A percentile compares a stretch with the other conserved stretches of the same genome.
phyloP scores from a whole-genome alignment of 2,888 invertebrate genomes.

The Anaspis maculata region DNA sequence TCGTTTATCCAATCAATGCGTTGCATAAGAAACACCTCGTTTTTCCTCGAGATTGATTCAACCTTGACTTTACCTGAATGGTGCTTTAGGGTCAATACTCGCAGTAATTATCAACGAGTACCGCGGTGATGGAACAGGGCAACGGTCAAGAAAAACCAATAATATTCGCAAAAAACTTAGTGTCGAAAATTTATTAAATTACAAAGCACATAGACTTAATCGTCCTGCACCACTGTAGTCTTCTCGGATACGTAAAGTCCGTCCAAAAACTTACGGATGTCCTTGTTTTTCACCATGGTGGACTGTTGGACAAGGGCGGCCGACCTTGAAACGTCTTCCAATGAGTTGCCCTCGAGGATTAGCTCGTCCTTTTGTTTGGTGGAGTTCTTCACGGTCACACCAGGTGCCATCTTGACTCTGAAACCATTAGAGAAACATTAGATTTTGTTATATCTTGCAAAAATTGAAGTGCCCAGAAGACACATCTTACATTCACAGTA shows the following conservation, averaged over 20 bases:
- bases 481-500: too few relatives aligned
- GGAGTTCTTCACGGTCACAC: constrained; percentile 89
- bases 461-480: too few relatives aligned
- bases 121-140: too few relatives aligned
- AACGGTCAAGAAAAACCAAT: too few relatives aligned
- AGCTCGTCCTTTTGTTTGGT: constrained; percentile 96
- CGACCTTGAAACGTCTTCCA: constrained; percentile 96
- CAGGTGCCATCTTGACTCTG: constrained; percentile 87
- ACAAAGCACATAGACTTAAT: constrained; percentile 30
- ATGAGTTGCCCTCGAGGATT: constrained; percentile 85
- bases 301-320: constrained; percentile 99
- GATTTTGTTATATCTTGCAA: background rate
- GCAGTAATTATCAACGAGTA: too few relatives aligned
- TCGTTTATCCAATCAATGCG: too few relatives aligned
- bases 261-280: constrained; percentile 99
- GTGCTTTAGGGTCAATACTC: too few relatives aligned
- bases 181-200: background rate
- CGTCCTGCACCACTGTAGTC: constrained; percentile 81
- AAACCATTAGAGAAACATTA: too few relatives aligned
- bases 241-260: constrained; percentile 99
- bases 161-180: too few relatives aligned
- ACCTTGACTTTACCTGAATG: too few relatives aligned
- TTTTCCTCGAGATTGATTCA: too few relatives aligned
- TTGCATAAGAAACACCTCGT: too few relatives aligned
- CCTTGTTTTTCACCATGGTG: constrained; percentile 98